Conservation (phyloP, 2,113 vertebrate genomes). For the Anhinga anhinga region DNA sequence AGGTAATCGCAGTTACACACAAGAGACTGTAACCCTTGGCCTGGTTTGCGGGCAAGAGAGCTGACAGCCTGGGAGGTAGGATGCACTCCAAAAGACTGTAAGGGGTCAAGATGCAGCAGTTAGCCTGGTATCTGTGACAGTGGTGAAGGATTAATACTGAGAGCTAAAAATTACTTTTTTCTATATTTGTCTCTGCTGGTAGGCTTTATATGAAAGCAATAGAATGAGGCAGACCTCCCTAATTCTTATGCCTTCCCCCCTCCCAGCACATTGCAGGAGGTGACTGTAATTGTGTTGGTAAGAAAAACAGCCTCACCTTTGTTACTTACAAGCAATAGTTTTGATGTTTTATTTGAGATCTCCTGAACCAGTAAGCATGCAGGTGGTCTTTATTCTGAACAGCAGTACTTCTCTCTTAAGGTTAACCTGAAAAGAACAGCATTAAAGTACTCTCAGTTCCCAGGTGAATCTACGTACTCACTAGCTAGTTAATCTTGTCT, state of each 20-base stretch:
- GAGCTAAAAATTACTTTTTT: neutral
- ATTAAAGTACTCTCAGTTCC: neutral
- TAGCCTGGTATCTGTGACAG: neutral
- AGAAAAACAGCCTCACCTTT: neutral
- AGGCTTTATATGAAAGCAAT: neutral
- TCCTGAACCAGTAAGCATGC: neutral
- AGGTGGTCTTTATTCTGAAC: neutral
- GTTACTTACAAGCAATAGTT: neutral
- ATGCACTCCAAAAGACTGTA: neutral
- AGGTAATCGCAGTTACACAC: neutral
- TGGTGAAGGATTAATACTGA: neutral
- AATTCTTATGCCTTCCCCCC: neutral
- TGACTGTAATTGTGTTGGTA: neutral
- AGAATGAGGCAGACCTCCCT: neutral
- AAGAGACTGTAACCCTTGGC: neutral
- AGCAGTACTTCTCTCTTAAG: neutral
- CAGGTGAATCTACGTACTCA: neutral
- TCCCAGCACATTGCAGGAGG: neutral
- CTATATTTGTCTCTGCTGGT: neutral
- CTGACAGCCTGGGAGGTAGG: neutral
- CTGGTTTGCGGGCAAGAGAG: neutral
- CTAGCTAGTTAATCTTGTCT: neutral
- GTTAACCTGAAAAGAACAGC: neutral
- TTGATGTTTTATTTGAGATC: neutral
- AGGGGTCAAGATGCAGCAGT: neutral